Conservation (phyloP, 1,140 invertebrate genomes). For the Euwallacea fornicatus region DNA sequence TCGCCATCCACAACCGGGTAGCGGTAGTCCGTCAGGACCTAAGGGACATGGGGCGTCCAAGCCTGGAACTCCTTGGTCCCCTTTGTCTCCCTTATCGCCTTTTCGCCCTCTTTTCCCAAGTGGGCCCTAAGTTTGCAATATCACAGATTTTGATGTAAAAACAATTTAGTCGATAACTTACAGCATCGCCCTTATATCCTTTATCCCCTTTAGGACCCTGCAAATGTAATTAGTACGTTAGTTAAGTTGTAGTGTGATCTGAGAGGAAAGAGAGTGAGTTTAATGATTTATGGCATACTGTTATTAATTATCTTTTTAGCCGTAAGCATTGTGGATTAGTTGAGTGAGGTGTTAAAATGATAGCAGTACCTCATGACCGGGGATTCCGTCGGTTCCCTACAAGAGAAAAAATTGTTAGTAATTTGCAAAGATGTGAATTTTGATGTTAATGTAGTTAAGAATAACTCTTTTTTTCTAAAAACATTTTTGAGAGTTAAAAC, state of each 20-base stretch:
- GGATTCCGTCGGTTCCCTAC: conserved; percentile 91
- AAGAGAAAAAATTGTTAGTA: conserved; percentile 50
- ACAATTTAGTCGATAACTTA: conserved; percentile 59
- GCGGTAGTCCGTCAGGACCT: conserved; percentile 88
- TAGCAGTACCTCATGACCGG: conserved; percentile 77
- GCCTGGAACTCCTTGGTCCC: conserved; percentile 93
- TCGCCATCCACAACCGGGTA: conserved; percentile 93
- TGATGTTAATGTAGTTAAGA: conserved; percentile 7
- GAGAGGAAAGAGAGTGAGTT: neutral
- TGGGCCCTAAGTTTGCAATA: conserved; percentile 65
- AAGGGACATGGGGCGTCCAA: conserved; percentile 96
- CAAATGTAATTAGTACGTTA: conserved; percentile 47
- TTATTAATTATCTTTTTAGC: too few species aligned
- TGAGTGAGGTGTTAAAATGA: neutral
- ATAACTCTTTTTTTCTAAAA: neutral
- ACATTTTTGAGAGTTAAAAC: too few species aligned
- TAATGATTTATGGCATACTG: neutral
- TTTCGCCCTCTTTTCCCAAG: conserved; percentile 86
- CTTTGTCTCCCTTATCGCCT: conserved; percentile 89
- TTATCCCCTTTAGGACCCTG: conserved; percentile 86
- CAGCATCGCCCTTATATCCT: conserved; percentile 82
- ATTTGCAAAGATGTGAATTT: neutral
- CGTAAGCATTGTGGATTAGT: conserved; percentile 7
- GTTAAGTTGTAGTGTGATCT: neutral
- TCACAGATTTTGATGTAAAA: neutral